phyloP scores from a whole-genome alignment of 2,113 vertebrate genomes.

The Antechinus stuartii region DNA sequence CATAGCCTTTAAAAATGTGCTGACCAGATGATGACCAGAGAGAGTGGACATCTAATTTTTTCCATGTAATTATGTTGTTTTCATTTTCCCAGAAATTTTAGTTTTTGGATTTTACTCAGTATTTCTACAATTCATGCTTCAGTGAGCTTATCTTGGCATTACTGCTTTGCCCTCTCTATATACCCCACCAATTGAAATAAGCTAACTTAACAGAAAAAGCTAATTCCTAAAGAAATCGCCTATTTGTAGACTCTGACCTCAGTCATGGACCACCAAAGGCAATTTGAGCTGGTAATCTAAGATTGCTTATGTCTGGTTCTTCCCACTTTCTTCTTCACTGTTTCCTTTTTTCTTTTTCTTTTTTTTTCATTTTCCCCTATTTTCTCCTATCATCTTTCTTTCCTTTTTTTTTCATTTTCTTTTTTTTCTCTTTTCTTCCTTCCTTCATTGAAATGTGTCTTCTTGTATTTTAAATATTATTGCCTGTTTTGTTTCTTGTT shows the following conservation, averaged over 20 bases:
- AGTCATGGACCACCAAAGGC: background rate
- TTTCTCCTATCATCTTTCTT: background rate
- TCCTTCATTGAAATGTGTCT: background rate
- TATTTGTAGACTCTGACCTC: background rate
- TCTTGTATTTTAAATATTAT: background rate
- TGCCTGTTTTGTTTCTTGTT: background rate
- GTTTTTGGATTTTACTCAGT: background rate
- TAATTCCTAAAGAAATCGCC: background rate
- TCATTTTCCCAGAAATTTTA: background rate
- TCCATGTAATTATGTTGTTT: background rate
- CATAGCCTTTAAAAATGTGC: background rate
- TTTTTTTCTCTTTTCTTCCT: background rate
- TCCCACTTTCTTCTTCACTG: background rate
- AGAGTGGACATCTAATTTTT: background rate
- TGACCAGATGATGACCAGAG: background rate
- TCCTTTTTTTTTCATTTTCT: background rate
- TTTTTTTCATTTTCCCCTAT: background rate
- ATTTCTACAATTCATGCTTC: background rate
- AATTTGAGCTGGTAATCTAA: background rate
- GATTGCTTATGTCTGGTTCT: background rate
- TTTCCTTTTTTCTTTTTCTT: background rate
- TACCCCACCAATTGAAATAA: background rate
- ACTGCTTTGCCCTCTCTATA: background rate
- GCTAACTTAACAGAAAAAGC: background rate
- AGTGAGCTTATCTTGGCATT: background rate